Base-by-base conservation (phyloP, 2,113 vertebrate genomes). In the Blennius ocellaris region DNA sequence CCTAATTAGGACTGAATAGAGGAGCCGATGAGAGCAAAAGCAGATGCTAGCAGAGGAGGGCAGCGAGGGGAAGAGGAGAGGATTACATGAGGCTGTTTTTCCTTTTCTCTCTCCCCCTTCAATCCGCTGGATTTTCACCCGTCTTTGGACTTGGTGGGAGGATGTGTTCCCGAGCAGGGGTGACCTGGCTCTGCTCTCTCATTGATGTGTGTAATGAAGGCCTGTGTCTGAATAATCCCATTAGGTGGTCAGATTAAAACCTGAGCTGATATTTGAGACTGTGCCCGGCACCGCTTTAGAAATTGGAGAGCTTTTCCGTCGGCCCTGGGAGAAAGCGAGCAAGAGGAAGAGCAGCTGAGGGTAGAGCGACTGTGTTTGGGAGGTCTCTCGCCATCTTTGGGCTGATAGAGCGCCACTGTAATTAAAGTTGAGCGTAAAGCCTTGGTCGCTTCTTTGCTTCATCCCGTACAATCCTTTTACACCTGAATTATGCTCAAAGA, bases 151-250 rank as follows among this genome's bases (percentile, higher is more conserved):
- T 73, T 43, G 76, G 80, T 53, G 53, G 71, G 76, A 76, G 76
- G 73, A 82, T 69, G 76, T 67, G 76, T 85, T 86, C 60, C 58
- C 57, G 36, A 68, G 73, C 80, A 75, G 77, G 57, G 87, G 87
- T 90, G 89, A 93, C 91, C 91, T 81, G 77, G 64, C 84, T 72
- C 69, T 53, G 87, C 87, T 84, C 85, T 92, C 79, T 75, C 85
- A 90, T 87, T 93, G 91, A 86, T 92, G 89, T 90, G 87, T 91
- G 89, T 92, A 92, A 92, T 93, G 89, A 92, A 91, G 89, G 81
- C 87, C 85, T 80, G 84, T 87, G 89, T 92, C 87, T 83, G 75
- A 87, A 90, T 94, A 94, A 94, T 94, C 92, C 92, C 91, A 92
- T 94, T 93, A 91, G 86, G 82, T 85, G 76, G 75, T 82, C 84